phyloP scores from a whole-genome alignment of 2,113 vertebrate genomes.

The Dicentrarchus labrax region DNA sequence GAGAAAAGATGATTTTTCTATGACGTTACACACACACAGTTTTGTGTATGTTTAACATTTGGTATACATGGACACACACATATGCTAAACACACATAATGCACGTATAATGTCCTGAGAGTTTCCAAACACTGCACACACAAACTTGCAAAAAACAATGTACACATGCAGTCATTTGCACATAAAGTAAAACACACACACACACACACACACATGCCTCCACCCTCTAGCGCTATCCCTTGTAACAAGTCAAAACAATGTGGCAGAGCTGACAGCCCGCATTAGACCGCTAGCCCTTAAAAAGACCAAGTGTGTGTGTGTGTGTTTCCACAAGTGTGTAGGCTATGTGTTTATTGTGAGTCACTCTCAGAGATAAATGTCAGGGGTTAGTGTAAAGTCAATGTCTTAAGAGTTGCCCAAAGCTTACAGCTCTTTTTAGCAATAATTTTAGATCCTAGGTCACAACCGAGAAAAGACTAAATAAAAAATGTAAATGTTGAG shows the following conservation, averaged over 20 bases:
- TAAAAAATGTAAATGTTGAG: not conserved
- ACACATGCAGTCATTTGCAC: conserved; percentile 32
- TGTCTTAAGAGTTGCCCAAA: conserved; percentile 66
- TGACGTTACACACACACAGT: not conserved
- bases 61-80: conserved; percentile 5
- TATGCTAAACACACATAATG: not conserved
- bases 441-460: conserved; percentile 36
- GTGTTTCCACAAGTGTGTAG: not conserved
- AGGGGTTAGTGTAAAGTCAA: conserved; percentile 75
- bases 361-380: conserved; percentile 79
- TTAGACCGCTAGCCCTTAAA: conserved; percentile 76
- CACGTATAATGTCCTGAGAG: not conserved
- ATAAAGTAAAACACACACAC: conserved; percentile 30
- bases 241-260: conserved; percentile 79
- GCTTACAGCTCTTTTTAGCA: conserved; percentile 48
- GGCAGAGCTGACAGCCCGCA: conserved; percentile 77
- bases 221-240: conserved; percentile 62
- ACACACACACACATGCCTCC: conserved; percentile 7
- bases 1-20: conserved; percentile 3
- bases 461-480: not conserved
- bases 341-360: conserved; percentile 62
- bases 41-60: not conserved
- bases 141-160: not conserved
- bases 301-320: conserved; percentile 70
- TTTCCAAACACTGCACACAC: not conserved